Evolutionary conservation across 2,888 invertebrate genomes (phyloP), one percentile per base, ranked within the genome.

Genomic region (Ennomos erosarius): DNA sequence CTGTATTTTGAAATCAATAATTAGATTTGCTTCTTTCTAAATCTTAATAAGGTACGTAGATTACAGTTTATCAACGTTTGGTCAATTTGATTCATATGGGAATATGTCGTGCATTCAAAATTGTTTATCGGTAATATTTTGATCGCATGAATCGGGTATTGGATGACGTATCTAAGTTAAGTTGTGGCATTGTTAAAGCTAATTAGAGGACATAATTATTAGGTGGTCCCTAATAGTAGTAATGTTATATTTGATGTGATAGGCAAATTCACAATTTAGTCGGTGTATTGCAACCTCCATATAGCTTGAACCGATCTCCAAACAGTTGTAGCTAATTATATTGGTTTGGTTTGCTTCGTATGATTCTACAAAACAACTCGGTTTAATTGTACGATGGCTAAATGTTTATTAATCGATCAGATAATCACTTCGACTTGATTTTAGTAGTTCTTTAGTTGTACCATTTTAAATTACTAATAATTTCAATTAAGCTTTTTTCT

Each of bases 211-310:
- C 82, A 73, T 73, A 68, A 79, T 72, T 78, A 74, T 73, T 82
- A 82, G 82, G 82, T 76, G 76, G 82, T 86, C 85, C 82, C 81
- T 79, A 73, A 81, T 88, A 88, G 81, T 82, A 80, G 76, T 90
- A 88, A 86, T 86, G 79, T 87, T 84, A 87, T 84, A 87, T 82
- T 88, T 79, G 86, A 84, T 89, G 89, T 88, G 83, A 87, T 87
- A 87, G 82, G 80, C 68, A 73, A 75, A 64, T 75, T 84, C 84
- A 85, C 82, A 78, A 58, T 79, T 81, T 83, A 86, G 84, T 89
- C 84, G 85, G 81, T 89, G 89, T 89, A 82, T 85, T 83, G 79
- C 86, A 85, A 84, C 82, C 80, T 82, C 75, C 68, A 70, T 62
- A 62, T 59, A 73, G 82, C 84, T 86, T 78, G 76, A 84, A 81